These are phyloP conservation scores for Cacoxenus indagator DNA, from an alignment of 2,888 invertebrate genomes.

Conservation along the genomic window DNA sequence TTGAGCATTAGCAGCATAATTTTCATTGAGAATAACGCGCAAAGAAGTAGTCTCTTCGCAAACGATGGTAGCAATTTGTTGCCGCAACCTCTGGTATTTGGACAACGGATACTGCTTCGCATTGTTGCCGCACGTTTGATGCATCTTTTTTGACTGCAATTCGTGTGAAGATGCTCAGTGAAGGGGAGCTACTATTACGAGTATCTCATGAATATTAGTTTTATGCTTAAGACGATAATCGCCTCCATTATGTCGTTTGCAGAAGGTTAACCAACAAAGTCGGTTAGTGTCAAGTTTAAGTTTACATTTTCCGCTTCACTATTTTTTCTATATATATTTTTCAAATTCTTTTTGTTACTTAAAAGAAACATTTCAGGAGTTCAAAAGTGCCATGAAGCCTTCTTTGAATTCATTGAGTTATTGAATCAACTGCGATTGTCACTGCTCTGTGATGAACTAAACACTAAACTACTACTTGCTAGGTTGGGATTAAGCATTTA, in stretches of 20 bases:
- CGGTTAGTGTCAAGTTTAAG: conserved; percentile 61
- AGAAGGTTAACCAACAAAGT: conserved; percentile 48
- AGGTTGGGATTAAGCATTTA: neutral
- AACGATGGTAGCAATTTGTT: neutral
- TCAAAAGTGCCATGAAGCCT: too few relatives aligned
- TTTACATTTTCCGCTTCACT: conserved; percentile 42
- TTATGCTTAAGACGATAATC: neutral
- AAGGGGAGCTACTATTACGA: neutral
- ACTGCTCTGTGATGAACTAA: neutral
- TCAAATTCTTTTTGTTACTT: too few relatives aligned
- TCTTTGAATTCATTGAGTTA: conserved; percentile 22
- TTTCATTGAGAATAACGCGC: neutral
- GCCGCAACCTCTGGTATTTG: conserved; percentile 56
- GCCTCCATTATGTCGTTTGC: neutral
- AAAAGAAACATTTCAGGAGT: too few relatives aligned
- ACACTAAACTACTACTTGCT: too few relatives aligned
- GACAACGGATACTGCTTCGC: conserved; percentile 32
- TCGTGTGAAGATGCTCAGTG: conserved; percentile 45
- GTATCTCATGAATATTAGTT: conserved; percentile 6
- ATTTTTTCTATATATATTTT: too few relatives aligned
- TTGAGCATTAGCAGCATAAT: conserved; percentile 22
- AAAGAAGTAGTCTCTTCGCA: neutral
- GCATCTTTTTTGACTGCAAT: neutral
- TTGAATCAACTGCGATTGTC: neutral
- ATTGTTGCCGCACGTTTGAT: conserved; percentile 24